A percentile compares a stretch with the other conserved stretches of the same genome.
Evolutionary conservation across 1,140 invertebrate species (phyloP).

Genomic region (Zeugodacus cucurbitae): DNA sequence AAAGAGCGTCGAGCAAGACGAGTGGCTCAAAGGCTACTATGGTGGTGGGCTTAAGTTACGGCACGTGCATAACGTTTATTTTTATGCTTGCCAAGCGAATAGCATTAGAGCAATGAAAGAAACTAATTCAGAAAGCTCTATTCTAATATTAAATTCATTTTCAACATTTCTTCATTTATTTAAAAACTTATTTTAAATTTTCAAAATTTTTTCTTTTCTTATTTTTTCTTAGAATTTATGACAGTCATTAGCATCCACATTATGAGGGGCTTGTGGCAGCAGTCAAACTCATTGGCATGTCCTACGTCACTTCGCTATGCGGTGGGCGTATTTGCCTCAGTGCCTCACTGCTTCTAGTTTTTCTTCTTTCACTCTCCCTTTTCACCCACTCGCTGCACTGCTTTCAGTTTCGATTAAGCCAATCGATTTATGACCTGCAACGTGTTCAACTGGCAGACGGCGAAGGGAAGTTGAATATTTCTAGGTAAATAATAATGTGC

Average conservation of each 20-base stretch:
- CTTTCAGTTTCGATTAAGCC: neutral
- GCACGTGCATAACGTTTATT: neutral
- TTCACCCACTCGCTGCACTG: too few relatives aligned
- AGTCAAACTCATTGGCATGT: neutral
- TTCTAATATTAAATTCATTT: neutral
- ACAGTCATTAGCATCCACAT: neutral
- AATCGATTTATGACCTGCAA: neutral
- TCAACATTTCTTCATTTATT: neutral
- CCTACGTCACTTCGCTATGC: neutral
- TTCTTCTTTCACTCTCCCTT: neutral
- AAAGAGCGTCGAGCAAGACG: neutral
- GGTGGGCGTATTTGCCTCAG: neutral
- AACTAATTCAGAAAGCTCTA: neutral
- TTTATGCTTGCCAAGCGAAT: neutral
- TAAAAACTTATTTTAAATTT: neutral
- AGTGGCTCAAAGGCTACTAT: neutral
- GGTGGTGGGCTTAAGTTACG: neutral
- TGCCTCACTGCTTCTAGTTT: neutral
- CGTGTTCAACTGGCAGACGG: neutral
- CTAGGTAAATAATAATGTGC: neutral
- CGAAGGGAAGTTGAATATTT: too few relatives aligned
- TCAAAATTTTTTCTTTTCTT: neutral
- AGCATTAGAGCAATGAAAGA: neutral
- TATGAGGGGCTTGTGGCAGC: neutral
- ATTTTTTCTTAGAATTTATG: neutral